Conservation (phyloP, 2,888 invertebrate species). For the Philereme vetulata region DNA sequence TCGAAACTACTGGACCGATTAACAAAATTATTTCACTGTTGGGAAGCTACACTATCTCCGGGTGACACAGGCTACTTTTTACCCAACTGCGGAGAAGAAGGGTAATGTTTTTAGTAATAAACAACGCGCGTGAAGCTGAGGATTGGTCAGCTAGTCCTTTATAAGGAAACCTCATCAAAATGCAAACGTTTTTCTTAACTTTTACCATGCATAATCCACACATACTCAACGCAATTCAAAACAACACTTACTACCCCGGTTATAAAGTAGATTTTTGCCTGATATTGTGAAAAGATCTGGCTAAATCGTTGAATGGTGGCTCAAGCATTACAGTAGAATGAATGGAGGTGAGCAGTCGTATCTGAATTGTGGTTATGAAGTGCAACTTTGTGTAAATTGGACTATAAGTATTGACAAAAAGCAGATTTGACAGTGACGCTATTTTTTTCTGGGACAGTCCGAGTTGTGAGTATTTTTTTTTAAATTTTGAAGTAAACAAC, state of each 20-base stretch:
- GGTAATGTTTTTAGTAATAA: too few species aligned
- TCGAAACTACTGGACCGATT: too few species aligned
- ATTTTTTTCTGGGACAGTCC: neutral
- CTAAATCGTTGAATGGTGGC: constrained; percentile 20
- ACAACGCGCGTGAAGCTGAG: too few species aligned
- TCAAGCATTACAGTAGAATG: constrained; percentile 34
- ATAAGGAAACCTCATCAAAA: constrained; percentile 8
- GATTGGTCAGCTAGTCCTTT: too few species aligned
- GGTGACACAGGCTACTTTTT: too few species aligned
- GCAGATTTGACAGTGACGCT: neutral
- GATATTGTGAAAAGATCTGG: neutral
- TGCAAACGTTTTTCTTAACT: constrained; percentile 31
- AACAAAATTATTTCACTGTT: too few species aligned
- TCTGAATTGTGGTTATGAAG: constrained; percentile 19
- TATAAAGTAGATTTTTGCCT: constrained; percentile 17
- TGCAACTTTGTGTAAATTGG: constrained; percentile 11
- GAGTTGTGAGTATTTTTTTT: constrained; percentile 4
- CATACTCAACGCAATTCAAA: constrained; percentile 1
- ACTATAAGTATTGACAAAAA: neutral
- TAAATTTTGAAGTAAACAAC: neutral
- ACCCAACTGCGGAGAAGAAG: too few species aligned
- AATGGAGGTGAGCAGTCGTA: constrained; percentile 34
- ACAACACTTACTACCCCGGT: neutral
- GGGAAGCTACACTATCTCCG: too few species aligned
- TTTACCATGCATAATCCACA: constrained; percentile 33